phyloP scores from a whole-genome alignment of 2,797 vertebrate genomes.

The Trichosurus vulpecula region DNA sequence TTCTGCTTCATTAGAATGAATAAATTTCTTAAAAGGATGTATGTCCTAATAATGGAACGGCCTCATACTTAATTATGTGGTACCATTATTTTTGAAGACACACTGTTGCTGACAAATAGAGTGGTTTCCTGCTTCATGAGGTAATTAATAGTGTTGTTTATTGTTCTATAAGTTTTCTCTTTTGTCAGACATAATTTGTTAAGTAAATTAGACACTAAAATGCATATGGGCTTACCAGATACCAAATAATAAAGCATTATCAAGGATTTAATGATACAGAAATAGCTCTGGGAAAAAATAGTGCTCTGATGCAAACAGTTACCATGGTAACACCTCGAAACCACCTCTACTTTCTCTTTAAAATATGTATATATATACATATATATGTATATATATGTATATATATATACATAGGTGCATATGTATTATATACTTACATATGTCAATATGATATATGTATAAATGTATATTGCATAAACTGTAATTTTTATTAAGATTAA shows the following conservation, averaged over 20 bases:
- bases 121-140: slow-evolving; percentile 53
- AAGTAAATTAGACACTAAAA: slow-evolving; percentile 81
- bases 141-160: slow-evolving; percentile 83
- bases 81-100: slow-evolving; percentile 74
- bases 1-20: slow-evolving; percentile 71
- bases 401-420: slow-evolving; percentile 9
- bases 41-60: slow-evolving; percentile 73
- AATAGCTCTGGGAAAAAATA: slow-evolving; percentile 77
- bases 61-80: slow-evolving; percentile 77
- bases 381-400: background rate
- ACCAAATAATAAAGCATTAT: slow-evolving; percentile 81
- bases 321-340: slow-evolving; percentile 83
- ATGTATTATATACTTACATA: background rate
- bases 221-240: slow-evolving; percentile 76
- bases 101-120: slow-evolving; percentile 72
- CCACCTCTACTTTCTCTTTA: slow-evolving; percentile 66
- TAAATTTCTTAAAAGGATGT: slow-evolving; percentile 71
- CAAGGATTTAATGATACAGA: slow-evolving; percentile 81
- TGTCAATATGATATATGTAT: background rate
- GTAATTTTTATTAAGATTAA: slow-evolving; percentile 61
- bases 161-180: slow-evolving; percentile 77
- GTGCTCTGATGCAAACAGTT: slow-evolving; percentile 81
- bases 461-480: background rate
- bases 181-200: slow-evolving; percentile 81
- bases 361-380: slow-evolving; percentile 20